phyloP scores from a whole-genome alignment of 2,888 invertebrate genomes.

The Brenthis daphne region DNA sequence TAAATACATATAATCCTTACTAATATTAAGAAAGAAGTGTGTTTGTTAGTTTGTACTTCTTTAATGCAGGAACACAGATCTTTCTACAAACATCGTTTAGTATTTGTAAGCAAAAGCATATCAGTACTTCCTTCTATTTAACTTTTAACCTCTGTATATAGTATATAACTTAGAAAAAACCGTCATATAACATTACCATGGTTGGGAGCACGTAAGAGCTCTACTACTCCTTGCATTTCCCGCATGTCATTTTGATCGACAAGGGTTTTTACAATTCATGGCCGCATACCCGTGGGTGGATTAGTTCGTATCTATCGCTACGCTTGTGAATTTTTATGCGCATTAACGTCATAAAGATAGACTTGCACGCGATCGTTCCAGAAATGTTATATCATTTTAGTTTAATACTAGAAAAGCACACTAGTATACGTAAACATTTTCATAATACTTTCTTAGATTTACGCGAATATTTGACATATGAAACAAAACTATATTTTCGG shows the following conservation, averaged over 20 bases:
- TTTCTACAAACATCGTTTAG: no score
- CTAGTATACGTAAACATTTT: background rate
- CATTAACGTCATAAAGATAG: conserved; percentile 42
- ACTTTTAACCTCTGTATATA: background rate
- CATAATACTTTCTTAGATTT: no score
- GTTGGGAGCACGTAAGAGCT: conserved; percentile 21
- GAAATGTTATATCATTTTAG: conserved; percentile 6
- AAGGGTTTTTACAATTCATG: conserved; percentile 43
- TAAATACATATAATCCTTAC: no score
- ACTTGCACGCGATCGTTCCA: conserved; percentile 42
- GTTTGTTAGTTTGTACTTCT: no score
- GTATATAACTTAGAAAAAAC: conserved; percentile 6
- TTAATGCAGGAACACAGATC: no score
- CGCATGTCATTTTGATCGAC: conserved; percentile 46
- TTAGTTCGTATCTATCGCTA: conserved; percentile 44
- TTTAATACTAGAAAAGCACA: background rate
- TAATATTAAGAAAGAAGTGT: no score
- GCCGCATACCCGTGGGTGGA: conserved; percentile 37
- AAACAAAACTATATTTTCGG: no score
- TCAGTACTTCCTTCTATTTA: no score
- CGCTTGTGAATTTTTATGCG: conserved; percentile 45
- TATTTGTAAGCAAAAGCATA: no score
- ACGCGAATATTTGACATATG: no score
- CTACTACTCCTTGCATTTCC: conserved; percentile 38
- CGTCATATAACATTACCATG: conserved; percentile 22